Evolutionary conservation across 2,797 vertebrate species (phyloP).

Genomic region (Hipposideros larvatus): DNA sequence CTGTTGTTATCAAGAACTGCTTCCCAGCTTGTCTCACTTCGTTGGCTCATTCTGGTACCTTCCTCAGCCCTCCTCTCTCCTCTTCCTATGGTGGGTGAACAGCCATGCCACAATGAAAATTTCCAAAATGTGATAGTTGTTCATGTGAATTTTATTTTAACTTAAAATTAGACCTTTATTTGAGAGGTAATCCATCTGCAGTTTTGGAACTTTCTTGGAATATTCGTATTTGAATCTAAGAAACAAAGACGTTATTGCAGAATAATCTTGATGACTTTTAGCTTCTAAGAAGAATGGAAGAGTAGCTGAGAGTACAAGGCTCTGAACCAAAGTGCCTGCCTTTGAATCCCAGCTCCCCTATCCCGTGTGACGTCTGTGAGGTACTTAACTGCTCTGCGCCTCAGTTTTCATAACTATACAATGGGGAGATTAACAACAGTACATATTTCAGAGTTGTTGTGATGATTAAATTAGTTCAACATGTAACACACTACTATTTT

Average conservation of each 20-base stretch:
- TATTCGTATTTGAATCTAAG: neutral
- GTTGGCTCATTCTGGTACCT: neutral
- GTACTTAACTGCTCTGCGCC: neutral
- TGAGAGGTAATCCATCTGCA: neutral
- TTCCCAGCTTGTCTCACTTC: neutral
- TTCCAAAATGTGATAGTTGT: neutral
- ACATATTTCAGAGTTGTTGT: neutral
- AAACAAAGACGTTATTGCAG: neutral
- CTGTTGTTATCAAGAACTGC: neutral
- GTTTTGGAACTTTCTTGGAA: neutral
- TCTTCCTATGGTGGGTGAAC: neutral
- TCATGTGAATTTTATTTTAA: neutral
- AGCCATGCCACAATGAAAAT: no score
- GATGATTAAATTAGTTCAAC: neutral
- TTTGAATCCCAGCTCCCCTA: neutral
- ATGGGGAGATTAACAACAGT: neutral
- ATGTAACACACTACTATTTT: neutral
- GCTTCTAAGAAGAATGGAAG: neutral
- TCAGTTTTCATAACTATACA: neutral
- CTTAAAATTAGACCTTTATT: conserved; percentile 2
- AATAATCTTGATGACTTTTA: neutral
- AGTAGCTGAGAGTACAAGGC: neutral
- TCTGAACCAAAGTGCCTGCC: neutral
- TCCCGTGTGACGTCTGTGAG: neutral
- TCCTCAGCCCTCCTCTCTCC: neutral